Conservation (phyloP, 2,888 invertebrate genomes). For the Microplitis manilae region DNA sequence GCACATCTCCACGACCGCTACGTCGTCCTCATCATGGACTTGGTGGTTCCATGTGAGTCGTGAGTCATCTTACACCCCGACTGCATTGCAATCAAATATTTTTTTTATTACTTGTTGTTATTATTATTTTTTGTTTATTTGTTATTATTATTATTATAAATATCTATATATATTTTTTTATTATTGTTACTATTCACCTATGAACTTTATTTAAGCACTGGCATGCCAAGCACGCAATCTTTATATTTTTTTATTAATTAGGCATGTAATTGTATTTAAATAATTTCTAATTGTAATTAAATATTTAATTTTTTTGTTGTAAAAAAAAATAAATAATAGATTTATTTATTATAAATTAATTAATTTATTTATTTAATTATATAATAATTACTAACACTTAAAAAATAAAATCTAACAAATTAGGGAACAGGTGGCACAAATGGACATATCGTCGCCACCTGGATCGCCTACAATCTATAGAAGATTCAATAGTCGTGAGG, state of each 20-base stretch:
- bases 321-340: not conserved
- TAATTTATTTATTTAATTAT: not conserved
- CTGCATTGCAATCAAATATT: too few species aligned
- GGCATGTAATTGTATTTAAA: slow-evolving; percentile 13
- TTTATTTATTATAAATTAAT: not conserved
- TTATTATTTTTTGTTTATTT: too few species aligned
- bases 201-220: too few species aligned
- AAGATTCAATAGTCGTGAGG: slow-evolving; percentile 74
- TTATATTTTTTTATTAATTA: too few species aligned
- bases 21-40: slow-evolving; percentile 67
- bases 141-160: too few species aligned
- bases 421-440: slow-evolving; percentile 73
- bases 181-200: too few species aligned
- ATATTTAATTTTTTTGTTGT: not conserved
- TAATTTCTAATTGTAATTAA: slow-evolving; percentile 19
- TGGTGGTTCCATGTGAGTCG: slow-evolving; percentile 71
- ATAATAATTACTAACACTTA: slow-evolving; percentile 28
- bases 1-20: slow-evolving; percentile 67
- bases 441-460: slow-evolving; percentile 78
- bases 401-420: slow-evolving; percentile 48
- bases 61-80: too few species aligned
- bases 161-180: too few species aligned
- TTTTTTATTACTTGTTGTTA: too few species aligned
- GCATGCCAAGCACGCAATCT: too few species aligned
- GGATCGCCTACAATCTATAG: slow-evolving; percentile 76